phyloP scores from a whole-genome alignment of 2,888 invertebrate species.

The Pegoplata infirma region DNA sequence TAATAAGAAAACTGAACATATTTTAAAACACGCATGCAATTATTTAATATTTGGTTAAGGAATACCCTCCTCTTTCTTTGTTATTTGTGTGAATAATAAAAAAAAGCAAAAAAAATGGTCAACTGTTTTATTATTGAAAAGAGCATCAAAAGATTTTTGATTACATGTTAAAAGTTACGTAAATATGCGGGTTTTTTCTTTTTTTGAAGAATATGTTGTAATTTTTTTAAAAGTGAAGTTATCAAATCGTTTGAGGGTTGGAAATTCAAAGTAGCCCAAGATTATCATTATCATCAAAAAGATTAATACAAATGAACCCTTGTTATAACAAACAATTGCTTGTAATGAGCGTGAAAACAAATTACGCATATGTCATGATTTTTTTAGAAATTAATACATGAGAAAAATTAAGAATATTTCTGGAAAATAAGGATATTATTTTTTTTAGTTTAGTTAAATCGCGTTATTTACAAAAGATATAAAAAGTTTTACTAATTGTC shows the following conservation, averaged over 20 bases:
- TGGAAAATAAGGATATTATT: too few species aligned
- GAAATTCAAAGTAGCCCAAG: slow-evolving; percentile 4
- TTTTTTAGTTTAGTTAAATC: too few species aligned
- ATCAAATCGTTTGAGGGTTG: slow-evolving; percentile 2
- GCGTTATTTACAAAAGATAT: too few species aligned
- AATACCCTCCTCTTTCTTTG: slow-evolving; percentile 6
- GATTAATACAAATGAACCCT: slow-evolving; percentile 37
- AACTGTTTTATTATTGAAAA: slow-evolving; percentile 22
- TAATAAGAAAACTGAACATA: slow-evolving; percentile 16
- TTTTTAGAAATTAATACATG: slow-evolving; percentile 1
- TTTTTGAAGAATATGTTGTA: too few species aligned
- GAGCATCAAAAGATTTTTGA: slow-evolving; percentile 36
- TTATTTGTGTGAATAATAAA: neutral
- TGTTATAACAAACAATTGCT: slow-evolving; percentile 36
- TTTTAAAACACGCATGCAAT: slow-evolving; percentile 16
- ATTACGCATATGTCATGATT: slow-evolving; percentile 32
- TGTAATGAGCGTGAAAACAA: slow-evolving; percentile 58
- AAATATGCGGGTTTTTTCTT: slow-evolving; percentile 39
- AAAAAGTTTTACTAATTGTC: too few species aligned
- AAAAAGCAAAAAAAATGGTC: slow-evolving; percentile 36
- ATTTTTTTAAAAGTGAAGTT: too few species aligned
- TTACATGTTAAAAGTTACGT: slow-evolving; percentile 26
- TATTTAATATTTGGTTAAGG: neutral
- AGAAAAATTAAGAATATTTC: too few species aligned
- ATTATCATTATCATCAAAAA: slow-evolving; percentile 30